Base-by-base conservation (phyloP, 2,888 invertebrate species). In the Limulus polyphemus region DNA sequence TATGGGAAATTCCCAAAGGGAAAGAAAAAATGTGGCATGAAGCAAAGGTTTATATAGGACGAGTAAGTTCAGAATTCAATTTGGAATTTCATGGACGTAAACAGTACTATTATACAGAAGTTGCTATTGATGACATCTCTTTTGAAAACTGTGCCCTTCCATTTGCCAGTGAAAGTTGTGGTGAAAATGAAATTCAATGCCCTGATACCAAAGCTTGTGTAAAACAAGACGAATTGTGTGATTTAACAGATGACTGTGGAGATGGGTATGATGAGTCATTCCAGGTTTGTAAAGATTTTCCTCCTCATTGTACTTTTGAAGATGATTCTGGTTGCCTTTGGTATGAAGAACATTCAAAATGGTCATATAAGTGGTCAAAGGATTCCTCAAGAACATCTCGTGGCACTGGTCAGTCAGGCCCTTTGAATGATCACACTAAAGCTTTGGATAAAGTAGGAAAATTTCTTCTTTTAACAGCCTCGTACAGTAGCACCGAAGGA, bases 221-320 rank as follows among this genome's bases (percentile, higher is more conserved):
- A n/a, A 59, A 59, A 0, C 48, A 56, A 13, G 59, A 64, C 32
- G 47, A 49, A 47, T 11, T 67, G 1, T 68, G 68, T 49, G 67
- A 68, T 47, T 51, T 59, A 11, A 58, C 62, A 5, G 68, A 68
- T 57, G 68, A 68, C 54, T 68, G 68, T 49, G 67, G 65, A 10
- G 67, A 68, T 59, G 56, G 62, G 16, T 67, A 62, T 47, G 68
- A 68, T 55, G 68, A 68, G 58, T 51, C 48, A 12, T n/a, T n/a
- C 7, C 49, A 55, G 10, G 17, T 61, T 10, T 67, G 67, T 48
- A 32, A 58, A 7, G 61, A 61, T 1, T 63, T 61, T 60, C 63
- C 65, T 4, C 61, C 59, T 48, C 56, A 59, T 1, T 63, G 65
- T 47, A 65, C 64, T 1, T 68, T 67, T 59, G 67, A 68, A 13